Evolutionary conservation across 2,888 invertebrate species (phyloP).

Genomic region (Amphiduros pacificus): DNA sequence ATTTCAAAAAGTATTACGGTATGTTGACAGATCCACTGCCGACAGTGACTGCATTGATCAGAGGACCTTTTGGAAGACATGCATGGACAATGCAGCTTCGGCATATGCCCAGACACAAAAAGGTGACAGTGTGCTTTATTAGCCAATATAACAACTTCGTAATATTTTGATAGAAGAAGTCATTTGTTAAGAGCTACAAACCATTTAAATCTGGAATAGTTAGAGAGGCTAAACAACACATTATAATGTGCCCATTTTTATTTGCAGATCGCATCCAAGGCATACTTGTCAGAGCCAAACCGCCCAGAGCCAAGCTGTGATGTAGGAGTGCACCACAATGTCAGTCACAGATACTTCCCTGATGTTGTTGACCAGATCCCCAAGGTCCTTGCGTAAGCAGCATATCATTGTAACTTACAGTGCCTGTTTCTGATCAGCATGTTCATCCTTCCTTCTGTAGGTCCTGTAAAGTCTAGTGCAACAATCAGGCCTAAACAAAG

Average conservation of each 20-base stretch:
- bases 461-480: not conserved
- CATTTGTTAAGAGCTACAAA: too few species aligned
- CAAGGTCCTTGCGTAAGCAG: slow-evolving; percentile 76
- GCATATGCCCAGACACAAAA: slow-evolving; percentile 77
- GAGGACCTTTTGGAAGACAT: slow-evolving; percentile 91
- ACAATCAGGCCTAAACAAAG: not conserved
- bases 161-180: too few species aligned
- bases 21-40: slow-evolving; percentile 83
- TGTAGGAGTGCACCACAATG: slow-evolving; percentile 69
- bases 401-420: too few species aligned
- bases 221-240: too few species aligned
- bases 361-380: slow-evolving; percentile 78
- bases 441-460: not conserved
- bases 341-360: slow-evolving; percentile 77
- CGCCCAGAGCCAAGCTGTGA: slow-evolving; percentile 79
- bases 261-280: slow-evolving; percentile 38
- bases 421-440: too few species aligned
- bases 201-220: too few species aligned
- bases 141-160: too few species aligned
- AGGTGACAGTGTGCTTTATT: slow-evolving; percentile 34
- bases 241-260: not conserved
- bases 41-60: slow-evolving; percentile 83
- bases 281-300: slow-evolving; percentile 60
- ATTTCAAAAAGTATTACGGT: too few species aligned
- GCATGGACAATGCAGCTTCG: slow-evolving; percentile 78